Base-by-base conservation (phyloP, 2,797 vertebrate species). In the Kryptopterus vitreolus region DNA sequence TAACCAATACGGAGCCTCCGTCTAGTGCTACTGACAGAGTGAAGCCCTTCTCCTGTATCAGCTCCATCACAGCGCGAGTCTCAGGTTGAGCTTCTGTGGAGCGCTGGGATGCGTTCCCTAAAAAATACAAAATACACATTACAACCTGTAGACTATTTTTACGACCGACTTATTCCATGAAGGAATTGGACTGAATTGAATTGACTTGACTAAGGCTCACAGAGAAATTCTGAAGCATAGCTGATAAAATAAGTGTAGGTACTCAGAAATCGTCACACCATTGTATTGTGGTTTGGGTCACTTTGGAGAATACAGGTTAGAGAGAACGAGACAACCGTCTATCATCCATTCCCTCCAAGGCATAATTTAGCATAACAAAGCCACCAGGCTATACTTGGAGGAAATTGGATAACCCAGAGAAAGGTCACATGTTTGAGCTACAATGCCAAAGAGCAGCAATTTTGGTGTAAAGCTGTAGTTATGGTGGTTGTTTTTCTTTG, bases 21-120 rank as follows among this genome's bases (percentile, higher is more conserved):
- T 99, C 98, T 4, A 99, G 92, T 1, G 95, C 95, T 24, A 99
- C 95, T 52, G 98, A 99, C 61, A 99, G 94, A 78, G 94, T 95
- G 90, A 94, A 98, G 83, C 93, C 92, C 63, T 92, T 93, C 81
- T 96, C 95, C 80, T 93, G 76, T 76, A 99, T 98, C 87, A 98
- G 92, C 81, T 97, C 93, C 90, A 96, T 95, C 80, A 99, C 95
- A 8, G 94, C 96, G 87, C 89, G 96, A 46, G 96, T 99, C 91
- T 99, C 98, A 0, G 96, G 96, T 78, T 98, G 94, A 58, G 91
- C 82, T 53, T 93, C 89, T 0, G 84, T 86, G 0, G 86, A 82
- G 75, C 88, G 93, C 65, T 95, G 91, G 8, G 96, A 96, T 13
- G 95, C 95, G 86, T 98, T 98, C 77, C 94, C 98, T 99, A 61